These are phyloP conservation scores for Drosophila tsacasi DNA, from an alignment of 1,140 invertebrate genomes.

Conservation along the genomic window DNA sequence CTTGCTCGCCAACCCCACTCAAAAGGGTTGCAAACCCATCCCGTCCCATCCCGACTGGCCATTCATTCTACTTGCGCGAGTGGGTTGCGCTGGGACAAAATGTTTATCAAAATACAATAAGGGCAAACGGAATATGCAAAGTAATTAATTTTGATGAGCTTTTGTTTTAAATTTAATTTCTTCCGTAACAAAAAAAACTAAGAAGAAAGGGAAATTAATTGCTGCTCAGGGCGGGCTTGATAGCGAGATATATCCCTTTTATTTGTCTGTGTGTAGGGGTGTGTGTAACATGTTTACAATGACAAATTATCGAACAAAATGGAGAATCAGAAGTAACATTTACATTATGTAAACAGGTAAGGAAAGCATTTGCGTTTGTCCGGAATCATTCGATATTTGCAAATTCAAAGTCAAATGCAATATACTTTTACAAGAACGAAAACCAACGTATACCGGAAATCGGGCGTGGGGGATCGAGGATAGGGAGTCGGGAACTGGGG, in stretches of 20 bases:
- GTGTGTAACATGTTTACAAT: constrained; percentile 44
- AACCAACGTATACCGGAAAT: constrained; percentile 21
- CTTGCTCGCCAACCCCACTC: constrained; percentile 52
- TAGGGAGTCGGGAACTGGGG: background rate
- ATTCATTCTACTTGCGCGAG: constrained; percentile 11
- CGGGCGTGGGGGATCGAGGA: background rate
- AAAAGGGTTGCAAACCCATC: constrained; percentile 24
- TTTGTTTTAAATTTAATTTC: constrained; percentile 64
- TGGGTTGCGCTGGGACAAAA: constrained; percentile 47
- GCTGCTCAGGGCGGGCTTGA: constrained; percentile 25
- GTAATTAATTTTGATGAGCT: constrained; percentile 76
- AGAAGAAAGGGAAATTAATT: constrained; percentile 45
- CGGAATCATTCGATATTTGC: constrained; percentile 43
- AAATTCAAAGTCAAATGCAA: constrained; percentile 55
- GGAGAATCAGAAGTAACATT: constrained; percentile 41
- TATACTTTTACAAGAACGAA: constrained; percentile 49
- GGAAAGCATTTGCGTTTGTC: constrained; percentile 37
- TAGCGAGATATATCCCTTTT: constrained; percentile 8
- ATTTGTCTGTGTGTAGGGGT: constrained; percentile 12
- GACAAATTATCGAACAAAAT: constrained; percentile 35
- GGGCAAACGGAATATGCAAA: constrained; percentile 43
- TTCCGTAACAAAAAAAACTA: background rate
- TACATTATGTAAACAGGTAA: constrained; percentile 27
- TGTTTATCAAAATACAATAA: constrained; percentile 56
- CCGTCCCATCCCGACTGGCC: background rate